Evolutionary conservation across 1,140 invertebrate species (phyloP).

Genomic region (Eupeodes corollae): DNA sequence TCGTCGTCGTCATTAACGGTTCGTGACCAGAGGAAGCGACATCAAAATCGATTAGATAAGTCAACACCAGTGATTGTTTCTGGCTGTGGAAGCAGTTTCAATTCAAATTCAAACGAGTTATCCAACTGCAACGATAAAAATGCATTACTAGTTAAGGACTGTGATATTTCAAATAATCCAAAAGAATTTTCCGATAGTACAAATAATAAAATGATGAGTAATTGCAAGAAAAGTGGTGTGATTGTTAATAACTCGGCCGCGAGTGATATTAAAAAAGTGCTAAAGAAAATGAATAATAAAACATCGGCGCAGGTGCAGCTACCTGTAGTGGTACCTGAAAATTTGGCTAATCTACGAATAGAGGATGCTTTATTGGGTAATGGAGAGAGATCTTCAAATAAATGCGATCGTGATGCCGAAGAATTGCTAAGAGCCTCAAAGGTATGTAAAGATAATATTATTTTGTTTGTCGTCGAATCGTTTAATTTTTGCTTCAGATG

Average conservation of each 20-base stretch:
- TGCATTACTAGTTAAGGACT: background rate
- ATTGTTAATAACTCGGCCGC: background rate
- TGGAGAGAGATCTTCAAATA: conserved; percentile 10
- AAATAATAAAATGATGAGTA: background rate
- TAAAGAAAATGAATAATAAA: background rate
- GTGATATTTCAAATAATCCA: background rate
- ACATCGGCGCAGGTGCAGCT: background rate
- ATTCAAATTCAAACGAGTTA: conserved; percentile 11
- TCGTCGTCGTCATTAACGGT: no score
- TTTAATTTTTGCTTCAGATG: no score
- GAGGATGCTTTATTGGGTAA: conserved; percentile 21
- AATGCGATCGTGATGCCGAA: conserved; percentile 45
- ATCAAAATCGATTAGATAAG: background rate
- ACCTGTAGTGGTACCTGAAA: no score
- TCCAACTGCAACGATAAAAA: conserved; percentile 1
- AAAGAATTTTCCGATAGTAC: background rate
- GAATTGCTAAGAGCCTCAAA: conserved; percentile 45
- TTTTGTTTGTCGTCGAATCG: no score
- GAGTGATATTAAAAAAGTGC: background rate
- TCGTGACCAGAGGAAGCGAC: background rate
- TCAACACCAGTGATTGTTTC: conserved; percentile 8
- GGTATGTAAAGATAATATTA: conserved; percentile 10
- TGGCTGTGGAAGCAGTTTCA: conserved; percentile 6
- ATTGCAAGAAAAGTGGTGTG: background rate
- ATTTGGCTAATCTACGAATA: conserved; percentile 15